Conservation (phyloP, 2,888 invertebrate species). For the Tortricodes alternella region DNA sequence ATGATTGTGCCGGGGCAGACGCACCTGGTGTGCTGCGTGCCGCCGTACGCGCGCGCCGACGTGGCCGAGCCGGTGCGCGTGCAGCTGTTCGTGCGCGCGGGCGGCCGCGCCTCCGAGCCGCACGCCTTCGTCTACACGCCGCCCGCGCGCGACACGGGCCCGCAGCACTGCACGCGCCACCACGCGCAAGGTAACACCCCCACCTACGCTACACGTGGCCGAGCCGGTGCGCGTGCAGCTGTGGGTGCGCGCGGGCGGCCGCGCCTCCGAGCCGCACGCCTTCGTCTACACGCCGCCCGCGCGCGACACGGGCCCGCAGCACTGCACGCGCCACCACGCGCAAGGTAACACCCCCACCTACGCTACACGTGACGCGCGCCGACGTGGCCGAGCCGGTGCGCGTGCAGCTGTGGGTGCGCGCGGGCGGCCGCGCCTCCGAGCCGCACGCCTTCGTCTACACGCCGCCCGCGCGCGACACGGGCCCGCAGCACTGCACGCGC, state of each 20-base stretch:
- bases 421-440: slow-evolving; percentile 93
- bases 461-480: slow-evolving; percentile 69
- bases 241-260: slow-evolving; percentile 92
- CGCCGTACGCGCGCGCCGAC: slow-evolving; percentile 87
- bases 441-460: slow-evolving; percentile 93
- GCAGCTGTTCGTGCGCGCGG: slow-evolving; percentile 90
- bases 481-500: slow-evolving; percentile 58
- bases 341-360: slow-evolving; percentile 54
- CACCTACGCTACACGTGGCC: too few relatives aligned
- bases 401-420: slow-evolving; percentile 90
- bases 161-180: slow-evolving; percentile 60
- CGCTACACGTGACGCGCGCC: too few relatives aligned
- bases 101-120: slow-evolving; percentile 93
- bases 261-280: slow-evolving; percentile 92
- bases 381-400: slow-evolving; percentile 87
- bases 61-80: slow-evolving; percentile 87
- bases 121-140: slow-evolving; percentile 93
- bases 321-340: slow-evolving; percentile 60
- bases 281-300: slow-evolving; percentile 89
- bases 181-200: slow-evolving; percentile 54
- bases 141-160: slow-evolving; percentile 53
- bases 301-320: slow-evolving; percentile 56
- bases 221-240: slow-evolving; percentile 90
- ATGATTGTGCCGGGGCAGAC: too few relatives aligned
- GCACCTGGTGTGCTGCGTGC: slow-evolving; percentile 93